These are phyloP conservation scores for Alaudala cheleensis DNA, from an alignment of 2,113 vertebrate species.

Conservation along the genomic window DNA sequence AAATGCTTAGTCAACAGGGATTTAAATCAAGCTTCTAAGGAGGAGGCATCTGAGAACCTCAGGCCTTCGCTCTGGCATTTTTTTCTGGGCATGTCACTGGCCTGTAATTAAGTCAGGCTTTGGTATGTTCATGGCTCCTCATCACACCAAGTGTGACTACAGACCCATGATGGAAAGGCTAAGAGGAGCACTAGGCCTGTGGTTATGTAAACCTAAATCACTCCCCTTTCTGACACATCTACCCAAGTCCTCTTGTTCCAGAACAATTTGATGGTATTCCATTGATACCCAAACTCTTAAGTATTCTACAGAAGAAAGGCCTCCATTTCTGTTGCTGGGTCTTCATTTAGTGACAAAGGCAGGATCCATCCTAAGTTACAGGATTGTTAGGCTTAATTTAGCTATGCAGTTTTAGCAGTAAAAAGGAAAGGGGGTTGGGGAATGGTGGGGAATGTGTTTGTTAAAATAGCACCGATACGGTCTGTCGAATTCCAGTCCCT, in stretches of 20 bases:
- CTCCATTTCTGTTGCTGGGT: background rate
- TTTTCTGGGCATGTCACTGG: background rate
- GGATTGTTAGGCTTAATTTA: background rate
- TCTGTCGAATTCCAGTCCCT: background rate
- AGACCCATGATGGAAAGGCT: background rate
- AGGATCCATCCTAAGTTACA: background rate
- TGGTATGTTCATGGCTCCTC: background rate
- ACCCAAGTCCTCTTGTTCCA: background rate
- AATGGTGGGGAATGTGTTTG: background rate
- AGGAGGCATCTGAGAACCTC: background rate
- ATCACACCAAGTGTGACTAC: background rate
- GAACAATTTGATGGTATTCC: background rate
- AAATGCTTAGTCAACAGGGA: background rate
- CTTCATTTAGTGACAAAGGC: background rate
- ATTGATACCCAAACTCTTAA: background rate
- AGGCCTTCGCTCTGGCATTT: background rate
- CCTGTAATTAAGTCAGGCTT: background rate
- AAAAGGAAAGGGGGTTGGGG: background rate
- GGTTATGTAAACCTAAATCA: background rate
- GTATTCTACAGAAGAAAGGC: background rate
- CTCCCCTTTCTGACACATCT: background rate
- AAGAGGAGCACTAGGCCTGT: background rate
- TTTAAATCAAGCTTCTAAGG: background rate
- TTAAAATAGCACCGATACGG: background rate
- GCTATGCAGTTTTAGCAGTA: background rate